These are phyloP conservation scores for Heliconius aoede DNA, from an alignment of 2,888 invertebrate genomes.

Conservation along the genomic window DNA sequence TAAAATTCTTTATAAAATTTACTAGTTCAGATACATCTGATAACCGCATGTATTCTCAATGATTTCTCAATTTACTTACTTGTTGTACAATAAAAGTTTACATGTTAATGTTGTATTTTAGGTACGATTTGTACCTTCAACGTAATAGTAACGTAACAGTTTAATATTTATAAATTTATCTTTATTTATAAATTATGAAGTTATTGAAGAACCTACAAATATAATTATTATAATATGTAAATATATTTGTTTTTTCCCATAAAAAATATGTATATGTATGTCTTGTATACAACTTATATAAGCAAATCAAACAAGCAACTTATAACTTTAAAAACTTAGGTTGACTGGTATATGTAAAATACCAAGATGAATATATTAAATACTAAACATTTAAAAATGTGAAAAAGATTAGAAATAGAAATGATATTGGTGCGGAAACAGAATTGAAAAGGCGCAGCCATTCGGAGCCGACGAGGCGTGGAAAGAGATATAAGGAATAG, in stretches of 20 bases:
- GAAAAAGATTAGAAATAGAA: constrained; percentile 31
- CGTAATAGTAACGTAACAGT: not conserved
- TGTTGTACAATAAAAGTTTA: too few species aligned
- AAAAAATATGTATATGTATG: not conserved
- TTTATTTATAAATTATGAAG: not conserved
- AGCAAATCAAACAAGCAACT: not conserved
- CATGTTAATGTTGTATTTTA: too few species aligned
- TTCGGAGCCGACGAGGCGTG: constrained; percentile 36
- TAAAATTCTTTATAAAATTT: too few species aligned
- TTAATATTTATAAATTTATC: not conserved
- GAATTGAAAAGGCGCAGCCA: constrained; percentile 36
- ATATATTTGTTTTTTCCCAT: too few species aligned
- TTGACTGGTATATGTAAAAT: not conserved
- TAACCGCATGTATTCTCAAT: too few species aligned
- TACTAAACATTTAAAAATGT: constrained; percentile 14
- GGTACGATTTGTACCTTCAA: not conserved
- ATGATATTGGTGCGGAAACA: constrained; percentile 30
- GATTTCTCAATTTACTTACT: too few species aligned
- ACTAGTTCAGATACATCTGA: too few species aligned
- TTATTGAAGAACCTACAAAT: not conserved
- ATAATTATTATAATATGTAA: too few species aligned
- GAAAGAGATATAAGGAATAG: constrained; percentile 39
- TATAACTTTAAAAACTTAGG: not conserved
- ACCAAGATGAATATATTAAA: constrained; percentile 19
- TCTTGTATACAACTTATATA: not conserved